Evolutionary conservation across 2,888 invertebrate species (phyloP).

Genomic region (Mystacides longicornis): DNA sequence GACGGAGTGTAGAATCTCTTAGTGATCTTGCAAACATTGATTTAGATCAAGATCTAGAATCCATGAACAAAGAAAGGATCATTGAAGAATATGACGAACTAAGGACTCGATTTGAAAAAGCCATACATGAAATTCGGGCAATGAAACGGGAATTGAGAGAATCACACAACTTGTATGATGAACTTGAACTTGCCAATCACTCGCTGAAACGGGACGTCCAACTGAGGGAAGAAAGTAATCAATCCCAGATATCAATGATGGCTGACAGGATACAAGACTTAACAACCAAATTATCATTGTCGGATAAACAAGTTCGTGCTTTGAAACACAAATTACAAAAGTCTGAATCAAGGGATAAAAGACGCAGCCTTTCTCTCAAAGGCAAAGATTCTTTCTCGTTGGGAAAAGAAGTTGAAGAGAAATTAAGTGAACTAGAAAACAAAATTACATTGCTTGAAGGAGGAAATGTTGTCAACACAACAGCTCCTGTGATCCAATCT

Average conservation of each 20-base stretch:
- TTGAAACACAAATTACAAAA: conserved; percentile 74
- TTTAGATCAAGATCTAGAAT: conserved; percentile 64
- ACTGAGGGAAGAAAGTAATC: conserved; percentile 54
- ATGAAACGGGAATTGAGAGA: conserved; percentile 76
- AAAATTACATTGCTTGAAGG: conserved; percentile 64
- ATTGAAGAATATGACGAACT: conserved; percentile 76
- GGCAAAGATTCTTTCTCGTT: conserved; percentile 74
- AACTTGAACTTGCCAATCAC: conserved; percentile 70
- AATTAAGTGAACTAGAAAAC: conserved; percentile 70
- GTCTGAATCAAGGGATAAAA: conserved; percentile 67
- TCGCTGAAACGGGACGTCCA: conserved; percentile 67
- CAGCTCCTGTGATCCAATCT: conserved; percentile 41
- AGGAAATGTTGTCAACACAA: conserved; percentile 37
- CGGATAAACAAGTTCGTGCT: conserved; percentile 74
- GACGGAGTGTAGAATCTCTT: conserved; percentile 68
- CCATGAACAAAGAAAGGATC: conserved; percentile 66
- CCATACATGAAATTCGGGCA: conserved; percentile 73
- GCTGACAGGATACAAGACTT: conserved; percentile 77
- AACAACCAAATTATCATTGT: conserved; percentile 69
- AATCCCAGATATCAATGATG: conserved; percentile 71
- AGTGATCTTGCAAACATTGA: conserved; percentile 76
- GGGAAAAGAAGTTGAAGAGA: conserved; percentile 78
- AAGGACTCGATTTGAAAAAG: conserved; percentile 70
- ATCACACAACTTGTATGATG: conserved; percentile 72
- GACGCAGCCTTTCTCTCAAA: conserved; percentile 75